These are phyloP conservation scores for Zaprionus taronus DNA, from an alignment of 1,140 invertebrate species.

Conservation along the genomic window DNA sequence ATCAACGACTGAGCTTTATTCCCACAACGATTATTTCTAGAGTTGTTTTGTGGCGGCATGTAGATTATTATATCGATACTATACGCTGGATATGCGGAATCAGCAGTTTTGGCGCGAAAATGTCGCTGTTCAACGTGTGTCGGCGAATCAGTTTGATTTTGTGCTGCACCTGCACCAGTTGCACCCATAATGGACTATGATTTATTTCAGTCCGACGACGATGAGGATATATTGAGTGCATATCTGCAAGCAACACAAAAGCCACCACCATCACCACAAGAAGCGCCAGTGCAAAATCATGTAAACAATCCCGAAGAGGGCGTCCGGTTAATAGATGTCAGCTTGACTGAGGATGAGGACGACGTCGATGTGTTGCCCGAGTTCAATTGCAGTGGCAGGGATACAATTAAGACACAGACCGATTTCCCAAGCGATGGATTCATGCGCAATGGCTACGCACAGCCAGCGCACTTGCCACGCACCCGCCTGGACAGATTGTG, in stretches of 20 bases:
- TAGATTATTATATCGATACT: not conserved
- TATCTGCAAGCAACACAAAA: constrained; percentile 63
- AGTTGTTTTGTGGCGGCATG: not conserved
- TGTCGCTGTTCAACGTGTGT: not conserved
- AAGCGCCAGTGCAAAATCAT: not conserved
- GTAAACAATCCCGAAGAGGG: not conserved
- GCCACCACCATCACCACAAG: constrained; percentile 21
- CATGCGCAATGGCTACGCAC: constrained; percentile 55
- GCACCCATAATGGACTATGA: constrained; percentile 73
- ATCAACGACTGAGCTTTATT: not conserved
- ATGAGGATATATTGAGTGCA: constrained; percentile 72
- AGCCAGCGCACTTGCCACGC: constrained; percentile 31
- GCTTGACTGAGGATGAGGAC: constrained; percentile 18
- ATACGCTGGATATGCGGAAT: not conserved
- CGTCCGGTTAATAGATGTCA: not conserved
- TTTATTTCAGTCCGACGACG: constrained; percentile 79
- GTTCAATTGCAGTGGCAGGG: constrained; percentile 69
- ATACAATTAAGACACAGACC: constrained; percentile 42
- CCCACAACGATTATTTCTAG: not conserved
- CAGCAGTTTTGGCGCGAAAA: constrained; percentile 12
- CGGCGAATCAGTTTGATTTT: not conserved
- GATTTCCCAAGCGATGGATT: constrained; percentile 58
- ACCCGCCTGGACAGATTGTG: constrained; percentile 41
- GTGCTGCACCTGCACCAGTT: not conserved
- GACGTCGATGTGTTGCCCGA: constrained; percentile 61